Base-by-base conservation (phyloP, 2,113 vertebrate species). In the Ochotona princeps region DNA sequence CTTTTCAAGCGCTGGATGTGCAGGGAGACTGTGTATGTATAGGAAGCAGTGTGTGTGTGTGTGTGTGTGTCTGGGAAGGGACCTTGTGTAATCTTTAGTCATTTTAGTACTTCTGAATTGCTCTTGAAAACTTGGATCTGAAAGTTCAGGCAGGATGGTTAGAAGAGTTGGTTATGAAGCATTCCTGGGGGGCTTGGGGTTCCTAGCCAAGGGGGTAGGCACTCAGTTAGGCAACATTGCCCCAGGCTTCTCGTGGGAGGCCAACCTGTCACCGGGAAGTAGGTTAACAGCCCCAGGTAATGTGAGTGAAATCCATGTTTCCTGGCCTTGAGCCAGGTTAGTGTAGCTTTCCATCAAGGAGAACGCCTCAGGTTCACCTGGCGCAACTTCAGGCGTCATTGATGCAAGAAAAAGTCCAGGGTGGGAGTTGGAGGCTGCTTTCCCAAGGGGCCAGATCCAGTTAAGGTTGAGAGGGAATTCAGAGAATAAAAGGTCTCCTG, bases 131-230 rank as follows among this genome's bases (percentile, higher is more conserved):
- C 28, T 70, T 61, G 10, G 23, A 70, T 70, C 44, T 17, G 38
- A 73, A 74, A 21, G 30, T 75, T 90, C 18, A 35, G 35, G 60
- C 28, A 54, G 49, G 57, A 89, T 72, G 61, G 47, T 61, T n/a
- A 35, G 87, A 87, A 49, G 63, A 72, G 63, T n/a, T 81, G 74
- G 8, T 51, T 73, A 54, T 63, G 86, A 91, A 90, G 66, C 12
- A 54, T 25, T 49, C 60, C 67, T 18, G 0, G 3, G 11, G 57
- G 26, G 18, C 0, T 51, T 80, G 30, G 61, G 18, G 13, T 80
- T 74, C 67, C 65, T 54, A 76, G 20, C 32, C 47, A 60, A 44
- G 38, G 38, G 38, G 38, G 61, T 81, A 65, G 44, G 44, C 30
- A 8, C 44, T 60, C 47, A 26, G 54, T 63, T 78, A 38, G 70